phyloP scores from a whole-genome alignment of 2,113 vertebrate species.

The Copsychus sechellarum region DNA sequence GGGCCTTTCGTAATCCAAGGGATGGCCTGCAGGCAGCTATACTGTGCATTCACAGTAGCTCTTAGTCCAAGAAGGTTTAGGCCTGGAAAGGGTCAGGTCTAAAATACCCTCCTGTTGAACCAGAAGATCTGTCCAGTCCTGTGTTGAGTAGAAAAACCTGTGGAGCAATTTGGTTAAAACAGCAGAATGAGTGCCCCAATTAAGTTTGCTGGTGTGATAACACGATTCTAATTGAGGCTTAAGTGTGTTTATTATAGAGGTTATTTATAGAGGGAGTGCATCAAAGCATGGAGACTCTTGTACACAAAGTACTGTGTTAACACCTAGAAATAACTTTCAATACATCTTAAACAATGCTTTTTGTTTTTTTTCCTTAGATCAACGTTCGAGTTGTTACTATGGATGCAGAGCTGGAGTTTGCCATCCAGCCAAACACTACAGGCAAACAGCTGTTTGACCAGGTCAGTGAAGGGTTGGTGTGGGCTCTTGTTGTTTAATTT shows the following conservation, averaged over 20 bases:
- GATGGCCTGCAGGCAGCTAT: not conserved
- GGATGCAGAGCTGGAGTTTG: slow-evolving; percentile 98
- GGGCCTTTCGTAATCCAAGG: slow-evolving; percentile 23
- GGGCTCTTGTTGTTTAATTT: not conserved
- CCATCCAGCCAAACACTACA: slow-evolving; percentile 92
- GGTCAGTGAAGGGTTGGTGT: slow-evolving; percentile 75
- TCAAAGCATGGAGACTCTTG: not conserved
- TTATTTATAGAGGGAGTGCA: not conserved
- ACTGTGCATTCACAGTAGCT: not conserved
- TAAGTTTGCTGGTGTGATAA: slow-evolving; percentile 11
- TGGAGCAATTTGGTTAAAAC: not conserved
- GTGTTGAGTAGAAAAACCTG: not conserved
- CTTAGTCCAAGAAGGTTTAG: not conserved
- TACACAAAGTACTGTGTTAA: not conserved
- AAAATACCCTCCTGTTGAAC: not conserved
- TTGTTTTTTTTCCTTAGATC: slow-evolving; percentile 77
- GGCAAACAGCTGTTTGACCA: slow-evolving; percentile 97
- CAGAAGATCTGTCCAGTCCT: not conserved
- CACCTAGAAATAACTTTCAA: not conserved
- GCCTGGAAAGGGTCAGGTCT: not conserved
- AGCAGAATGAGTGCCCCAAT: not conserved
- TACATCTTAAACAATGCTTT: slow-evolving; percentile 14
- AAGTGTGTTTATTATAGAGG: not conserved
- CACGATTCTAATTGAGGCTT: not conserved
- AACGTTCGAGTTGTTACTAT: slow-evolving; percentile 95